A percentile compares a stretch with the other conserved stretches of the same genome.
These are phyloP conservation scores for Osmerus eperlanus DNA, from an alignment of 2,113 vertebrate species.

Conservation along the genomic window DNA sequence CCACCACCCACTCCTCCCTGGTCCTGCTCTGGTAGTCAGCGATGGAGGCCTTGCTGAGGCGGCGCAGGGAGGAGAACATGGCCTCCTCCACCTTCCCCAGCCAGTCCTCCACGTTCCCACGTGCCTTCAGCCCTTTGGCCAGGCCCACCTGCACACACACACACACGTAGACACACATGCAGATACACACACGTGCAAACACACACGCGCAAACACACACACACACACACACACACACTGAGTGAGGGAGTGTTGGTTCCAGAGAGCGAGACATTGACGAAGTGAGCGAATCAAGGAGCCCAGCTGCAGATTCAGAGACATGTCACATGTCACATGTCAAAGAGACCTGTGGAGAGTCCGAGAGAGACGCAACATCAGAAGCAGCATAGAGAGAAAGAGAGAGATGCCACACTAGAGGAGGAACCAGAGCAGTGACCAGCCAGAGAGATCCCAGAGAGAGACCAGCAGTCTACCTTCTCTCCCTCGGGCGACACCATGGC, in stretches of 20 bases:
- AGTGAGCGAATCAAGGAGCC: not conserved
- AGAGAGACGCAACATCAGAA: no score
- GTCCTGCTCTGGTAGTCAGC: slow-evolving; percentile 74
- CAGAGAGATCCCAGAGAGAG: not conserved
- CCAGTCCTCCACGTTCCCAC: slow-evolving; percentile 85
- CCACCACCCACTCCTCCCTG: slow-evolving; percentile 74
- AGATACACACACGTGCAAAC: not conserved
- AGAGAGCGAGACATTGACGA: not conserved
- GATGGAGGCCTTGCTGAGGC: slow-evolving; percentile 78
- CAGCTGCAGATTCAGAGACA: no score
- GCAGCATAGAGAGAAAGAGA: no score
- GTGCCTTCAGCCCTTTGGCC: slow-evolving; percentile 78
- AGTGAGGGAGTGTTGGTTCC: not conserved
- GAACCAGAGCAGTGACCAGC: not conserved
- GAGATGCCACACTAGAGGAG: no score
- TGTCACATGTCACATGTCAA: no score
- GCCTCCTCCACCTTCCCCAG: slow-evolving; percentile 83
- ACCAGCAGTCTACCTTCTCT: slow-evolving; percentile 69
- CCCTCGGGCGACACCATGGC: slow-evolving; percentile 82
- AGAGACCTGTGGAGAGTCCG: no score
- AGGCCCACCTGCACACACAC: slow-evolving; percentile 66
- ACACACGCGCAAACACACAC: not conserved
- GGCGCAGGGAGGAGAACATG: slow-evolving; percentile 76
- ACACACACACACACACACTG: slow-evolving; percentile 3
- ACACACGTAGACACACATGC: not conserved